phyloP scores from a whole-genome alignment of 2,888 invertebrate genomes.

The Pomacea canaliculata region DNA sequence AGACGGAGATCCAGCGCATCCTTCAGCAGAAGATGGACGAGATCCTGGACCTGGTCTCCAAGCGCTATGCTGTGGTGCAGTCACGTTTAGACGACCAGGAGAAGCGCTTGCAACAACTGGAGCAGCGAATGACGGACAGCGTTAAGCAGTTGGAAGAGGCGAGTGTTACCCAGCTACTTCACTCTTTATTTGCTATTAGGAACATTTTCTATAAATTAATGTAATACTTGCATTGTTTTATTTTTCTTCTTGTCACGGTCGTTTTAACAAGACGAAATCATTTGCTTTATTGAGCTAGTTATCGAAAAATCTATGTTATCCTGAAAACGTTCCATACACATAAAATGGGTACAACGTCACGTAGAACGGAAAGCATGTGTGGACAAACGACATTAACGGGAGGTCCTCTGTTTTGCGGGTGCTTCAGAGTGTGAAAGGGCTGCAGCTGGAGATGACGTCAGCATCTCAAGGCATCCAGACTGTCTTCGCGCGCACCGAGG shows the following conservation, averaged over 20 bases:
- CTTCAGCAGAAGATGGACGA: conserved; percentile 30
- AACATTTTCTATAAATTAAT: background rate
- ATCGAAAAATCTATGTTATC: too few relatives aligned
- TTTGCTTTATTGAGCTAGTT: too few relatives aligned
- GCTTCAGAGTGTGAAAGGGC: background rate
- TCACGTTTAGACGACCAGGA: conserved; percentile 26
- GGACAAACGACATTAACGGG: too few relatives aligned
- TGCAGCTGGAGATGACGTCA: conserved; percentile 30
- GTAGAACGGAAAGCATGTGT: too few relatives aligned
- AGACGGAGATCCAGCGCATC: conserved; percentile 28
- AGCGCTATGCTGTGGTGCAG: conserved; percentile 29
- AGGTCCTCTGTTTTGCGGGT: too few relatives aligned
- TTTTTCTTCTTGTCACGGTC: too few relatives aligned
- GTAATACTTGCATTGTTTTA: too few relatives aligned
- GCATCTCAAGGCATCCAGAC: conserved; percentile 31
- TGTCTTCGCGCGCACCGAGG: conserved; percentile 22
- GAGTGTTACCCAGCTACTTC: background rate
- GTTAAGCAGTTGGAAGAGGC: conserved; percentile 32
- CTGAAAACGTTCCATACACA: too few relatives aligned
- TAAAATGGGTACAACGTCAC: too few relatives aligned
- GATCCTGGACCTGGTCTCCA: conserved; percentile 29
- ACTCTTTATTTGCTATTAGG: background rate
- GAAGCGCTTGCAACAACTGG: conserved; percentile 27
- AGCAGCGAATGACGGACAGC: conserved; percentile 25
- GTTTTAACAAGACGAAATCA: too few relatives aligned